Conservation (phyloP, 2,888 invertebrate genomes). For the Noctua janthe region DNA sequence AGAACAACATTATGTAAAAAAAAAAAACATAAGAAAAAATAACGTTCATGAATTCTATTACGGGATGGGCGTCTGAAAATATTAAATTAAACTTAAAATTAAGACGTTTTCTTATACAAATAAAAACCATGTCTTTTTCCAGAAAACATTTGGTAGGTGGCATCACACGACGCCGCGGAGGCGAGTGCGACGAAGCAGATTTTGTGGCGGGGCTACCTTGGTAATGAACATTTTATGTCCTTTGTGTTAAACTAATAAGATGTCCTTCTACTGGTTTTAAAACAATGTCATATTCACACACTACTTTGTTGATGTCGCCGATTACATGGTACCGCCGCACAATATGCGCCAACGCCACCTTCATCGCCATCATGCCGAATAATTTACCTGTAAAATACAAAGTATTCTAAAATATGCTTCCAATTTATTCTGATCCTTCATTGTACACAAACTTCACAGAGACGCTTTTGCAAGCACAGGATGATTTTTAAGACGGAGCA, state of each 20-base stretch:
- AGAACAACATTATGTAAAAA: too few species aligned
- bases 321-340: slow-evolving; percentile 7
- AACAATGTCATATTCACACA: background rate
- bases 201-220: too few species aligned
- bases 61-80: too few species aligned
- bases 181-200: too few species aligned
- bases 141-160: too few species aligned
- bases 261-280: slow-evolving; percentile 19
- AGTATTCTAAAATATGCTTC: background rate
- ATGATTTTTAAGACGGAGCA: background rate
- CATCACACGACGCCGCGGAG: too few species aligned
- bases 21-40: too few species aligned
- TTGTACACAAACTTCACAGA: background rate
- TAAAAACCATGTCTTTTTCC: too few species aligned
- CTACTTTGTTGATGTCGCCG: slow-evolving; percentile 16
- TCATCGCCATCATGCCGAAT: slow-evolving; percentile 29
- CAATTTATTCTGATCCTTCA: background rate
- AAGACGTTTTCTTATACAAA: too few species aligned
- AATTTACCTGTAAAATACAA: slow-evolving; percentile 25
- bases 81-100: too few species aligned
- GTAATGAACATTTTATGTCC: background rate
- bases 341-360: slow-evolving; percentile 17
- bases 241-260: slow-evolving; percentile 1
- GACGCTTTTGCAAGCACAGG: background rate
- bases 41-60: too few species aligned